Conservation (phyloP, 2,113 vertebrate genomes). For the Eira barbara region DNA sequence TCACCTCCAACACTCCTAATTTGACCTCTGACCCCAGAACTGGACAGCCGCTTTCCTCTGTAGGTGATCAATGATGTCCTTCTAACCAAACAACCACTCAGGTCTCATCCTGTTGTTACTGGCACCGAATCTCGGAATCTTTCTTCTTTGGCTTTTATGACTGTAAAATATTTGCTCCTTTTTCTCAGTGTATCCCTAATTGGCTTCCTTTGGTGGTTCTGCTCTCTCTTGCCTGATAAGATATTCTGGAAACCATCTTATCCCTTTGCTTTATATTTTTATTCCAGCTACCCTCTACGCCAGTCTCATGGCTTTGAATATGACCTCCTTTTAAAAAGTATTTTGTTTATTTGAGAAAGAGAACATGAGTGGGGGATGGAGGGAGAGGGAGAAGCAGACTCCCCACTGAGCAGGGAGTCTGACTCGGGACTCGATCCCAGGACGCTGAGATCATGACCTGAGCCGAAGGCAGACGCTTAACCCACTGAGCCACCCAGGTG, state of each 20-base stretch:
- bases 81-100: background rate
- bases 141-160: background rate
- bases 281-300: background rate
- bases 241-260: background rate
- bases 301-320: background rate
- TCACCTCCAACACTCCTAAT: background rate
- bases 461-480: background rate
- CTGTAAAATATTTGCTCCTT: background rate
- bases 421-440: background rate
- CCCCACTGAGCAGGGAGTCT: background rate
- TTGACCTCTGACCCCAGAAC: background rate
- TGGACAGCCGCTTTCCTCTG: too few relatives aligned
- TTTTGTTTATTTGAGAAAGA: background rate
- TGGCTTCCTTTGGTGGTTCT: background rate
- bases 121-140: background rate
- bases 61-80: background rate
- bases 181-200: background rate
- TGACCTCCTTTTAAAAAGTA: too few relatives aligned
- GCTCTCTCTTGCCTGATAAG: background rate
- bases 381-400: background rate
- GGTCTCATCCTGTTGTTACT: background rate
- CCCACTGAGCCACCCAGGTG: background rate
- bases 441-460: background rate
- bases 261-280: background rate
- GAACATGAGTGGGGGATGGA: background rate